Conservation (phyloP, 2,888 invertebrate genomes). For the Embidobia sp. region DNA sequence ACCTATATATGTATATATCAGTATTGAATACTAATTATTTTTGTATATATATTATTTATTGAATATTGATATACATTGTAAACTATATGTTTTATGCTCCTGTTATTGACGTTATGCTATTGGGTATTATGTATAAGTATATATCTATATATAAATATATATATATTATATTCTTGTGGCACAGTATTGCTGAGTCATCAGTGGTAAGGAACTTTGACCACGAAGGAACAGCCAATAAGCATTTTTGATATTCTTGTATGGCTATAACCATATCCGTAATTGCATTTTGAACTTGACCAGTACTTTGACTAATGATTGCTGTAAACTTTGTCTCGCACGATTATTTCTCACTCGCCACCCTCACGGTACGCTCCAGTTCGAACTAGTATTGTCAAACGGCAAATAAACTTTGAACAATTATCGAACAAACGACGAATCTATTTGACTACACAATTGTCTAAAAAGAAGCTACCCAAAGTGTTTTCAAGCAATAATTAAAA, state of each 20-base stretch:
- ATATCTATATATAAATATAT: no score
- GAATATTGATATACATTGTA: slow-evolving; percentile 56
- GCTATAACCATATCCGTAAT: slow-evolving; percentile 39
- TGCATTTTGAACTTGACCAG: slow-evolving; percentile 56
- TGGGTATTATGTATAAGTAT: slow-evolving; percentile 63
- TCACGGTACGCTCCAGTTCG: slow-evolving; percentile 29
- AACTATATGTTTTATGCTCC: slow-evolving; percentile 61
- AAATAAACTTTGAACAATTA: no score
- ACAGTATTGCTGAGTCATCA: slow-evolving; percentile 69
- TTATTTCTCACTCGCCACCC: slow-evolving; percentile 14
- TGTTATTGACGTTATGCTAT: slow-evolving; percentile 65
- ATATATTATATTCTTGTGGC: slow-evolving; percentile 70
- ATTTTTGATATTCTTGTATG: slow-evolving; percentile 58
- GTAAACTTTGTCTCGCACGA: slow-evolving; percentile 50
- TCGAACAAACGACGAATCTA: no score
- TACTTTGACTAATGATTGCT: slow-evolving; percentile 43
- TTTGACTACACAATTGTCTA: no score
- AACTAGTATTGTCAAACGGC: not conserved
- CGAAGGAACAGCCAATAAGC: slow-evolving; percentile 63
- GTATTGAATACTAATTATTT: slow-evolving; percentile 58
- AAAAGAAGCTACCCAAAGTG: no score
- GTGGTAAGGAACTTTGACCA: slow-evolving; percentile 70
- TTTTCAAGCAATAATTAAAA: no score
- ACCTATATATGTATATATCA: slow-evolving; percentile 58
- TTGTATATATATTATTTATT: slow-evolving; percentile 55